Evolutionary conservation across 2,888 invertebrate species (phyloP), one percentile per base, ranked within the genome.

Genomic region (Orthonychiurus folsomi): DNA sequence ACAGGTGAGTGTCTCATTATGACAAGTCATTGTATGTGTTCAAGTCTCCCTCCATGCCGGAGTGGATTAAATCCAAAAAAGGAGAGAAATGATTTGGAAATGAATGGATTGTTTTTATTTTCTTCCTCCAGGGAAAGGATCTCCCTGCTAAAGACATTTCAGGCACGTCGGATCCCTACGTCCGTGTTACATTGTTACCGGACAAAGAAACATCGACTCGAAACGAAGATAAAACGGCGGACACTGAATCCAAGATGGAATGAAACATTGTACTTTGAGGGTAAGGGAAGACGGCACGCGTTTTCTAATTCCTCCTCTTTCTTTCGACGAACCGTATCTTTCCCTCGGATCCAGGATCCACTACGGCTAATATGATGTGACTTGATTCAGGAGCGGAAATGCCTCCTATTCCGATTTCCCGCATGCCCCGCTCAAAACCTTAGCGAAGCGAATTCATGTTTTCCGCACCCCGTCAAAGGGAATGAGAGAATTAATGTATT

Each of bases 261-360:
- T 78, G 93, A 93, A 78, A 93, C 93, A 26, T 90, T 93, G 77
- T 93, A 93, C 78, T 93, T 93, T 76, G 93, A 93, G 80, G 93
- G 83, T 81, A 75, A 73, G 69, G 23, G 48, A 48, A 48, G n/a
- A n/a, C n/a, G n/a, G n/a, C n/a, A n/a, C n/a, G n/a, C n/a, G n/a
- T n/a, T n/a, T n/a, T n/a, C n/a, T n/a, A n/a, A n/a, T n/a, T n/a
- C n/a, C n/a, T n/a, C n/a, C n/a, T n/a, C n/a, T n/a, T n/a, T n/a
- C n/a, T n/a, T 48, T 48, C 48, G 48, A 15, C 48, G 48, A 48
- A n/a, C n/a, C n/a, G n/a, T n/a, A n/a, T n/a, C n/a, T n/a, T n/a
- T n/a, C n/a, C n/a, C n/a, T n/a, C n/a, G n/a, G n/a, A n/a, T n/a
- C n/a, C n/a, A n/a, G n/a, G n/a, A n/a, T n/a, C n/a, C n/a, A n/a